Percentiles rank a stretch among this genome's conserved stretches.
These are phyloP conservation scores for Psettodes erumei DNA, from an alignment of 2,113 vertebrate genomes.

Conservation along the genomic window DNA sequence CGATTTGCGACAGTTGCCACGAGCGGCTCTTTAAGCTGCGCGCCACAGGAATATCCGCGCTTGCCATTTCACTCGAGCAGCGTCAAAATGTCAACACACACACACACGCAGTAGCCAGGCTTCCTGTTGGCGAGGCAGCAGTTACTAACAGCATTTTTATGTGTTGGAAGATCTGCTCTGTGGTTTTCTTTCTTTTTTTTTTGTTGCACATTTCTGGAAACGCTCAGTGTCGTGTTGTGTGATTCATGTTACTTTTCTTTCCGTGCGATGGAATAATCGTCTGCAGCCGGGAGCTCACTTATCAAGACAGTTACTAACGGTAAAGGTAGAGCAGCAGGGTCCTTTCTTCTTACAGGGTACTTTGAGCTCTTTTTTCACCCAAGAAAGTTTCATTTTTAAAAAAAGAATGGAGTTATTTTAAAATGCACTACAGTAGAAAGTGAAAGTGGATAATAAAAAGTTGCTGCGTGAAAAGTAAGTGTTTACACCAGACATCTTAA, in stretches of 20 bases:
- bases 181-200: constrained; percentile 26
- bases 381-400: not conserved
- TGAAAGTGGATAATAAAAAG: not conserved
- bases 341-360: not conserved
- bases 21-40: not conserved
- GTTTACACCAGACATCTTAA: not conserved
- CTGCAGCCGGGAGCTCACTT: not conserved
- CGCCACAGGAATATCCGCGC: constrained; percentile 13
- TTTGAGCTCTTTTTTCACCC: not conserved
- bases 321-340: not conserved
- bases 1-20: not conserved
- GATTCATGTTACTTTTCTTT: not conserved
- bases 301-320: not conserved
- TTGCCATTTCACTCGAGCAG: not conserved
- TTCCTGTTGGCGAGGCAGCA: not conserved
- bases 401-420: not conserved
- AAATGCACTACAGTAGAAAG: too few relatives aligned
- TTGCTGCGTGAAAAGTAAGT: not conserved
- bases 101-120: not conserved
- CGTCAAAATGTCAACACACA: not conserved
- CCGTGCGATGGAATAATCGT: not conserved
- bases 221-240: not conserved
- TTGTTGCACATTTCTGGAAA: constrained; percentile 24
- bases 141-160: constrained; percentile 27
- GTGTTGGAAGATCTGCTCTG: too few relatives aligned